Conservation (phyloP, 1,140 invertebrate species). For the Zaprionus africanus region DNA sequence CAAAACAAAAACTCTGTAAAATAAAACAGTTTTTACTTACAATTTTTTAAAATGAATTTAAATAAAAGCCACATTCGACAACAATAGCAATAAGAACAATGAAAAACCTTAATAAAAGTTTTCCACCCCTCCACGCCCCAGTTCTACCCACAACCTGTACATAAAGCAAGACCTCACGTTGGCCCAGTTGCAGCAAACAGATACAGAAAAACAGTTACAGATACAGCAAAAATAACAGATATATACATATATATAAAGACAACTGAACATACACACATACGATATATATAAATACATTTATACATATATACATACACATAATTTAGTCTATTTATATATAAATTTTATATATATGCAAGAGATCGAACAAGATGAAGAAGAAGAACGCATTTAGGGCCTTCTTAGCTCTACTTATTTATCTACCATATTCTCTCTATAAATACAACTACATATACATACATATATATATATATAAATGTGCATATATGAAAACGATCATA, state of each 20-base stretch:
- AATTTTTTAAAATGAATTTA: constrained; percentile 33
- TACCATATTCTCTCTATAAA: constrained; percentile 5
- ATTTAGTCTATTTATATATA: constrained; percentile 43
- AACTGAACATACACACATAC: constrained; percentile 5
- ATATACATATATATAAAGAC: constrained; percentile 34
- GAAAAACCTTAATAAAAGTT: constrained; percentile 4
- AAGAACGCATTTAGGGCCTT: constrained; percentile 28
- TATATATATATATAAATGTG: constrained; percentile 19
- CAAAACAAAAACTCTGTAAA: constrained; percentile 47
- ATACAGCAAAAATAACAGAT: constrained; percentile 26
- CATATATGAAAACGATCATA: constrained; percentile 38
- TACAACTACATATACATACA: constrained; percentile 49
- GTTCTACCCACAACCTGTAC: constrained; percentile 23
- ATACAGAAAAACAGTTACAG: constrained; percentile 3
- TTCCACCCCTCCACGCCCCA: constrained; percentile 7
- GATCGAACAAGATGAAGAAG: constrained; percentile 10
- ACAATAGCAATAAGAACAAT: constrained; percentile 17
- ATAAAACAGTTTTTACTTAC: constrained; percentile 53
- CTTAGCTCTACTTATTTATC: constrained; percentile 30
- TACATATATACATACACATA: constrained; percentile 3
- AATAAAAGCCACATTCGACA: constrained; percentile 15
- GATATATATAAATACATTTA: constrained; percentile 20
- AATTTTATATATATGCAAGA: constrained; percentile 35
- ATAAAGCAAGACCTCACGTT: constrained; percentile 12
- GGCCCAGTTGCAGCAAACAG: neutral